Percentiles rank a stretch among this genome's conserved stretches.
Conservation (phyloP, 1,140 invertebrate genomes). For the Dendroctonus ponderosae region DNA sequence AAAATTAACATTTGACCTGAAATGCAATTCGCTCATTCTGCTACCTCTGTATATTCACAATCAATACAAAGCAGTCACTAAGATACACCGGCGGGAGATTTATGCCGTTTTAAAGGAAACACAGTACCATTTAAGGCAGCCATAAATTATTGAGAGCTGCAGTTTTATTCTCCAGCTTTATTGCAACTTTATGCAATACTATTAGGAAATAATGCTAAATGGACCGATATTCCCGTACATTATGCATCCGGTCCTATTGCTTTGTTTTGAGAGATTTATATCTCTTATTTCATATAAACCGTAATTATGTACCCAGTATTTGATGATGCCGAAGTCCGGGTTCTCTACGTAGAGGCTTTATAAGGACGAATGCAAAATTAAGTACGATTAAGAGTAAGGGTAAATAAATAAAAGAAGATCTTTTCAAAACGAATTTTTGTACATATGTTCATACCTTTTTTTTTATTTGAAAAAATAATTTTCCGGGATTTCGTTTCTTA, state of each 20-base stretch:
- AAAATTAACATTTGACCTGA: too few relatives aligned
- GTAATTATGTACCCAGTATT: too few relatives aligned
- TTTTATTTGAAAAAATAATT: too few relatives aligned
- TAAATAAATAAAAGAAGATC: too few relatives aligned
- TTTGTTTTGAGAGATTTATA: conserved; percentile 1
- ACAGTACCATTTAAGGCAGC: conserved; percentile 17
- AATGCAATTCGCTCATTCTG: not conserved
- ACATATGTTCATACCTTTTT: too few relatives aligned
- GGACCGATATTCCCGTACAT: conserved; percentile 7
- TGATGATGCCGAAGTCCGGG: too few relatives aligned
- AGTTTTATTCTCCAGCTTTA: conserved; percentile 15
- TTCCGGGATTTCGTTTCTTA: too few relatives aligned
- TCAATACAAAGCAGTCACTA: not conserved
- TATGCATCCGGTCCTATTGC: conserved; percentile 6
- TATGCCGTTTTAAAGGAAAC: conserved; percentile 16
- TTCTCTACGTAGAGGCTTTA: too few relatives aligned
- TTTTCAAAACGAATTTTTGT: too few relatives aligned
- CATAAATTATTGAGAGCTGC: conserved; percentile 12
- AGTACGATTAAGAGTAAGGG: too few relatives aligned
- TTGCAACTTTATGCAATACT: conserved; percentile 20
- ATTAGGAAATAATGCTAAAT: conserved; percentile 26
- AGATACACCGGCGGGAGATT: conserved; percentile 5
- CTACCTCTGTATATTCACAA: not conserved
- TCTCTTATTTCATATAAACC: not conserved
- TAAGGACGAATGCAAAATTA: too few relatives aligned